Percentiles rank a stretch among this genome's conserved stretches.
phyloP scores from a whole-genome alignment of 2,113 vertebrate genomes.

The Drymodes brunneopygia region DNA sequence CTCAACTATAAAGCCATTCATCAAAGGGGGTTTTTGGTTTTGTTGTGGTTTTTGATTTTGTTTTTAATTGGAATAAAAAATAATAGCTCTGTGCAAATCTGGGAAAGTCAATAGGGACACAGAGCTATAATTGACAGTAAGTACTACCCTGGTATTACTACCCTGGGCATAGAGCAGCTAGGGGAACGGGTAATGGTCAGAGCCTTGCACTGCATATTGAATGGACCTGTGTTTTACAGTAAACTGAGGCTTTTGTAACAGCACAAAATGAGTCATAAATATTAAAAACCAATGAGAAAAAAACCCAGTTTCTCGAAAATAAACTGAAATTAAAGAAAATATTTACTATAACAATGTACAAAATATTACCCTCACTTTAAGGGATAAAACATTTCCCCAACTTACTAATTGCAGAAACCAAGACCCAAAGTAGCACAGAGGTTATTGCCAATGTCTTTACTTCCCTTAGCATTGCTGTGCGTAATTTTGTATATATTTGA shows the following conservation, averaged over 20 bases:
- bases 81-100: background rate
- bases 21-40: background rate
- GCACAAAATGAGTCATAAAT: background rate
- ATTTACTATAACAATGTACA: slow-evolving; percentile 13
- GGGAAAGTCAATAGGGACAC: background rate
- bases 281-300: background rate
- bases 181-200: background rate
- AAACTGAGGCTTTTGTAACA: background rate
- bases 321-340: slow-evolving; percentile 28
- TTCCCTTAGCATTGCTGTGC: background rate
- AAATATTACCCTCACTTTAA: slow-evolving; percentile 18
- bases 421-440: background rate
- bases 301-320: background rate
- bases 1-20: background rate
- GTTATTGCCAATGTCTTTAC: background rate
- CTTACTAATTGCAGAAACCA: background rate
- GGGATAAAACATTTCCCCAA: background rate
- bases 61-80: background rate
- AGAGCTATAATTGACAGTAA: background rate
- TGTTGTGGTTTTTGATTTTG: background rate
- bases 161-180: background rate
- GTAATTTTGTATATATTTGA: background rate
- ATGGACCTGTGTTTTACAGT: background rate
- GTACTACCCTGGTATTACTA: background rate
- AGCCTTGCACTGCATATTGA: background rate